Conservation (phyloP, 2,797 vertebrate genomes). For the Chromobotia macracanthus region DNA sequence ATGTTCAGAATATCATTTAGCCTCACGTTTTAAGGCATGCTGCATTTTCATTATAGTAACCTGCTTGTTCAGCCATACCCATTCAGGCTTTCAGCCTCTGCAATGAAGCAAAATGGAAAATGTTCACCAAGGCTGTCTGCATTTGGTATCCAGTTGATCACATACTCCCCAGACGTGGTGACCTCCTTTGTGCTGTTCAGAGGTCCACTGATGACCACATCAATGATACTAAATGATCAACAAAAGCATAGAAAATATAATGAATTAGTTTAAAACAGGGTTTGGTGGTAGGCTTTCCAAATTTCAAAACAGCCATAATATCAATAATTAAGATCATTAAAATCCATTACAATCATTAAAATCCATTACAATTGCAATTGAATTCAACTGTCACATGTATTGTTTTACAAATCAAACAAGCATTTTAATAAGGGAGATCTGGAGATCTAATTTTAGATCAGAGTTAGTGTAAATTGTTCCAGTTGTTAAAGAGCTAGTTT, state of each 20-base stretch:
- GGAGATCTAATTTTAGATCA: neutral
- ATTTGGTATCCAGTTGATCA: conserved; percentile 63
- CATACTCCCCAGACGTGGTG: conserved; percentile 24
- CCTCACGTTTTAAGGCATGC: neutral
- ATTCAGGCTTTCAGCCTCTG: conserved; percentile 47
- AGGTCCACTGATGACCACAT: conserved; percentile 64
- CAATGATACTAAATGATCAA: conserved; percentile 42
- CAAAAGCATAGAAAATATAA: neutral
- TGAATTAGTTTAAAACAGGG: neutral
- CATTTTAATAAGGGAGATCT: neutral
- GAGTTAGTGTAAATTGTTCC: neutral
- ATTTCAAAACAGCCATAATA: neutral
- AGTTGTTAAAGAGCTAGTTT: too few relatives aligned
- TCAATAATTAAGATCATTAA: too few relatives aligned
- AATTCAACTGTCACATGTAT: too few relatives aligned
- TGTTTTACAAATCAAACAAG: neutral
- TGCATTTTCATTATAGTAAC: neutral
- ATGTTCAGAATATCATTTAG: neutral
- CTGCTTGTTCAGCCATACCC: conserved; percentile 34
- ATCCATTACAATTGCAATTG: too few relatives aligned
- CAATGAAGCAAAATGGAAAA: conserved; percentile 65
- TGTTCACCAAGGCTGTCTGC: conserved; percentile 48
- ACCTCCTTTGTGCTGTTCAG: conserved; percentile 45
- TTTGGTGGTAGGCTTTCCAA: neutral
- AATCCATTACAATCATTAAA: too few relatives aligned